Percentiles rank a stretch among this genome's conserved stretches.
phyloP scores from a whole-genome alignment of 1,140 invertebrate genomes.

The Pygmarrhopalites habei region DNA sequence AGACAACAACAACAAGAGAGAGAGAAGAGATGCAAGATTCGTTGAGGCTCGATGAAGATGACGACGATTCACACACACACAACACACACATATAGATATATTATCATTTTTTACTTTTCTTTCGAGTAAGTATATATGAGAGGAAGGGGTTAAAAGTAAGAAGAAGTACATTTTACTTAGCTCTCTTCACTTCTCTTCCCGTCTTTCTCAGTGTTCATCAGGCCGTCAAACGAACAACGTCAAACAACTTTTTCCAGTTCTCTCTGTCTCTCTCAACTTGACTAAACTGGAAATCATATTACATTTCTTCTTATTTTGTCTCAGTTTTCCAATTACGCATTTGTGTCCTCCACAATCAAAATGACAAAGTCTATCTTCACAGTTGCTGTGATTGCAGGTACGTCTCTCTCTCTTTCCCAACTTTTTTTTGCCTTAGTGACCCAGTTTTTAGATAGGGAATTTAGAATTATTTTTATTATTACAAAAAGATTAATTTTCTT shows the following conservation, averaged over 20 bases:
- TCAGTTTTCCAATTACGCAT: no score
- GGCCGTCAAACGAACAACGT: not conserved
- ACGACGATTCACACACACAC: no score
- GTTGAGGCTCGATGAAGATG: not conserved
- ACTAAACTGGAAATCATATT: no score
- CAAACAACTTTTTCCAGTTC: not conserved
- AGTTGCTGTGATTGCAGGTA: conserved; percentile 8
- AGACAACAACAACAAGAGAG: no score
- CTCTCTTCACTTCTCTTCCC: conserved; percentile 14
- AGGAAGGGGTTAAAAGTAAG: conserved; percentile 19
- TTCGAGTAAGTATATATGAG: not conserved
- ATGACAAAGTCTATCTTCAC: conserved; percentile 7
- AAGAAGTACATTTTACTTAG: not conserved
- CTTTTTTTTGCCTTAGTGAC: no score
- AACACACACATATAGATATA: no score
- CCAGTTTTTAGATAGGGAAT: no score
- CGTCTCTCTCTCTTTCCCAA: not conserved
- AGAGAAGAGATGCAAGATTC: conserved; percentile 6
- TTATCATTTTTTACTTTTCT: not conserved
- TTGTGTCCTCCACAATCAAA: not conserved
- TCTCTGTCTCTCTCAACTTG: not conserved
- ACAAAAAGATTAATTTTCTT: no score
- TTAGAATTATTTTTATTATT: no score
- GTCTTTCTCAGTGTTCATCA: conserved; percentile 15
- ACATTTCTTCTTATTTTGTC: no score